phyloP scores from a whole-genome alignment of 2,113 vertebrate species.

The Cavia aperea region DNA sequence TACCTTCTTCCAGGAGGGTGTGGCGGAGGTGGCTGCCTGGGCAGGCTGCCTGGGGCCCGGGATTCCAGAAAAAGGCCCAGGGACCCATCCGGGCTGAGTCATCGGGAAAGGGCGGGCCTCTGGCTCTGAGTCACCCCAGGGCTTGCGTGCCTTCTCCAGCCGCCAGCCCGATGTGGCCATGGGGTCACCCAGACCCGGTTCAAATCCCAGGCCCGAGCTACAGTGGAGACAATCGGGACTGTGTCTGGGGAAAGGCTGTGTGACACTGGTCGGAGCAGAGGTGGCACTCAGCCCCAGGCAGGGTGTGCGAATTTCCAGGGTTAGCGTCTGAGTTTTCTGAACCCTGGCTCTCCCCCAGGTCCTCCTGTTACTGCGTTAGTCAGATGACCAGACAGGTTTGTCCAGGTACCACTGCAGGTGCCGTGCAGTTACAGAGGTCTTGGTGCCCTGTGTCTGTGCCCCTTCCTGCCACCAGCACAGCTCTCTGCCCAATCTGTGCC shows the following conservation, averaged over 20 bases:
- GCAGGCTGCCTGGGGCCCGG: background rate
- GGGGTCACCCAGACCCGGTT: background rate
- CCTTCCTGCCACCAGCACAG: background rate
- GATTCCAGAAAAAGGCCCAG: constrained; percentile 41
- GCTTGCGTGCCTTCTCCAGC: background rate
- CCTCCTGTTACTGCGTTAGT: background rate
- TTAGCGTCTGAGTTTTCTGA: background rate
- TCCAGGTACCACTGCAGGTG: background rate
- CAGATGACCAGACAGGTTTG: background rate
- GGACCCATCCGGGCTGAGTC: constrained; percentile 44
- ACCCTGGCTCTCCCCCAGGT: no score
- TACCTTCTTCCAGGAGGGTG: background rate
- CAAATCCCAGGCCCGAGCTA: background rate
- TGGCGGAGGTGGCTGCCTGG: background rate
- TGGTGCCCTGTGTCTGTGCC: background rate
- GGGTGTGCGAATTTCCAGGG: background rate
- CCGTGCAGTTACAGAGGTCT: accelerated
- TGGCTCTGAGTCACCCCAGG: constrained; percentile 42
- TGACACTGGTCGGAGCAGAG: background rate
- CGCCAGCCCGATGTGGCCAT: accelerated
- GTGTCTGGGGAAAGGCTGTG: background rate
- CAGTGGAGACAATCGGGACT: background rate
- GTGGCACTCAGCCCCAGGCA: accelerated
- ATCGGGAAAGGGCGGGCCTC: constrained; percentile 35
- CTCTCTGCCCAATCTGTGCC: background rate